A percentile compares a stretch with the other conserved stretches of the same genome.
Evolutionary conservation across 1,140 invertebrate species (phyloP).

Genomic region (Parasteatoda tepidariorum): DNA sequence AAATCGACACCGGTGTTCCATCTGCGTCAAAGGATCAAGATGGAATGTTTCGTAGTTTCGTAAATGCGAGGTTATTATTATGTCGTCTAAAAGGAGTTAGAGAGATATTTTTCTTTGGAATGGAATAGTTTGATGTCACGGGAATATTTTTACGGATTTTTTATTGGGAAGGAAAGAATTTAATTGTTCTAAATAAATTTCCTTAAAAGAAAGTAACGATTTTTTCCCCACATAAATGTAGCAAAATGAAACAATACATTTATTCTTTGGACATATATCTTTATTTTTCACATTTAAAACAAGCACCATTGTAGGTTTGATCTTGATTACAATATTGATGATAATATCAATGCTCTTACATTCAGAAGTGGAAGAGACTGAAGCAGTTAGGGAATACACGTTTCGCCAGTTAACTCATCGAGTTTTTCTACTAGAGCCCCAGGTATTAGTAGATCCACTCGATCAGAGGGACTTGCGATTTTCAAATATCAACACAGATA

Average conservation of each 20-base stretch:
- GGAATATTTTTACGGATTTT: too few relatives aligned
- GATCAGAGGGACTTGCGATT: neutral
- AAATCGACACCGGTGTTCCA: too few relatives aligned
- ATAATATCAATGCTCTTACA: neutral
- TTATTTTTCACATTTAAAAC: constrained; percentile 9
- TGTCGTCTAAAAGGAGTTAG: too few relatives aligned
- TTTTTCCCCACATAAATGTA: too few relatives aligned
- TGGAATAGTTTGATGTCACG: too few relatives aligned
- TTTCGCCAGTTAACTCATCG: constrained; percentile 12
- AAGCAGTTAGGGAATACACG: neutral
- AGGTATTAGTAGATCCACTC: constrained; percentile 14
- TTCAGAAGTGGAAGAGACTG: neutral
- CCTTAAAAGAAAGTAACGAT: too few relatives aligned
- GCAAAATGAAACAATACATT: neutral
- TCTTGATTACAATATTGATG: neutral
- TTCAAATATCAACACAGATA: neutral
- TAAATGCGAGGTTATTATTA: too few relatives aligned
- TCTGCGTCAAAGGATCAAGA: too few relatives aligned
- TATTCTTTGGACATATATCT: neutral
- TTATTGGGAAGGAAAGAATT: too few relatives aligned
- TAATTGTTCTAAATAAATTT: too few relatives aligned
- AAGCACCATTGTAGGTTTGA: constrained; percentile 35
- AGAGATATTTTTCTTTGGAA: too few relatives aligned
- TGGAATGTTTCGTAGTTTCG: too few relatives aligned
- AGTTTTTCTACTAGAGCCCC: constrained; percentile 52